A percentile compares a stretch with the other conserved stretches of the same genome.
phyloP scores from a whole-genome alignment of 2,113 vertebrate species.

The Eptatretus burgeri region DNA sequence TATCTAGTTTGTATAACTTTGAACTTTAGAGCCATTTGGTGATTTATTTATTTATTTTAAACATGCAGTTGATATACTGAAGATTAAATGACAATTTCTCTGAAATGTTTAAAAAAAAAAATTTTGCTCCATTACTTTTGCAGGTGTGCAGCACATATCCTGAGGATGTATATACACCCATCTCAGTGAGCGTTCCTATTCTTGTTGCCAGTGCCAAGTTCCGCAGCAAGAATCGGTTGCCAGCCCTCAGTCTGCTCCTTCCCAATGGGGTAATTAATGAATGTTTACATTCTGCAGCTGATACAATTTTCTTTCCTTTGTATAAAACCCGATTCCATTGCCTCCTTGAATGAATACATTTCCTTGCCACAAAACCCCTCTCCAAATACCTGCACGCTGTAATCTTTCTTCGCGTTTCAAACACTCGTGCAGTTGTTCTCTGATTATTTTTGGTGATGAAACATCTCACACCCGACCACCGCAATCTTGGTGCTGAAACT shows the following conservation, averaged over 20 bases:
- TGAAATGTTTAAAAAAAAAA: too few relatives aligned
- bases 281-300: constrained; percentile 8
- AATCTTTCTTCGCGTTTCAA: neutral
- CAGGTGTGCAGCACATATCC: constrained; percentile 94
- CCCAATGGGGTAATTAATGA: constrained; percentile 21
- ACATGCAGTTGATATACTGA: too few relatives aligned
- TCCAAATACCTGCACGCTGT: neutral
- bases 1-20: too few relatives aligned
- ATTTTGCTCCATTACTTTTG: too few relatives aligned
- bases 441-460: neutral
- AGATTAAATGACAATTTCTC: too few relatives aligned
- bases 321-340: constrained; percentile 11
- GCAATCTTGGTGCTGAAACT: neutral
- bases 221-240: constrained; percentile 90
- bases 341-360: constrained; percentile 7
- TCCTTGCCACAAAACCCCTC: neutral
- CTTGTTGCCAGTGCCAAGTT: constrained; percentile 95
- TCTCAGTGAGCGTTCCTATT: constrained; percentile 56
- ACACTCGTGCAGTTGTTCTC: neutral
- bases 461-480: neutral
- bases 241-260: constrained; percentile 37
- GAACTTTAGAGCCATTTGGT: too few relatives aligned
- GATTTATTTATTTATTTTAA: too few relatives aligned
- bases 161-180: constrained; percentile 60
- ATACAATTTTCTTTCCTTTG: constrained; percentile 17